Percentiles rank a stretch among this genome's conserved stretches.
Evolutionary conservation across 2,113 vertebrate genomes (phyloP).

Genomic region (Parotia lawesii): DNA sequence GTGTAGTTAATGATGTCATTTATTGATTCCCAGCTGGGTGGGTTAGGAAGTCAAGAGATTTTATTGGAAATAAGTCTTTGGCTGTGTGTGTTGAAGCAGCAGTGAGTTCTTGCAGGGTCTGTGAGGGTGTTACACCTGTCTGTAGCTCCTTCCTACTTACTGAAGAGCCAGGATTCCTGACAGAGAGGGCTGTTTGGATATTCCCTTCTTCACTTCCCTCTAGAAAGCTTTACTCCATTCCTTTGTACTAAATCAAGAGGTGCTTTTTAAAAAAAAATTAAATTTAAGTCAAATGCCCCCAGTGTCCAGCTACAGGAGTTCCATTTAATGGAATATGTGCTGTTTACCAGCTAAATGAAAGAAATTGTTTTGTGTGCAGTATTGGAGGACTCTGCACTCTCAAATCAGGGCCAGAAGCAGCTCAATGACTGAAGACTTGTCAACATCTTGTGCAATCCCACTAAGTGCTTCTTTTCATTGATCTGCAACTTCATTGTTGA

Average conservation of each 20-base stretch:
- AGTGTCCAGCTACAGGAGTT: not conserved
- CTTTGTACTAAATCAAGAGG: not conserved
- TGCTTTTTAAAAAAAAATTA: not conserved
- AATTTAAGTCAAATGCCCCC: not conserved
- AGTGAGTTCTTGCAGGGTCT: not conserved
- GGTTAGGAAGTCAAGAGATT: conserved; percentile 12
- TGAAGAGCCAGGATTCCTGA: not conserved
- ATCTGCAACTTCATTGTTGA: conserved; percentile 28
- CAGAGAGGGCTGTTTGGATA: not conserved
- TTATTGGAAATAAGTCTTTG: not conserved
- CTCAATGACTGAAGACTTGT: conserved; percentile 27
- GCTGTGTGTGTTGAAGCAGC: not conserved
- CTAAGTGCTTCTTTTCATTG: conserved; percentile 39
- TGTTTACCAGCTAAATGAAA: conserved; percentile 1
- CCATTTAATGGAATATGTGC: not conserved
- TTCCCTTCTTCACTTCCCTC: not conserved
- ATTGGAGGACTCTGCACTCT: not conserved
- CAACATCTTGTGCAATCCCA: conserved; percentile 31
- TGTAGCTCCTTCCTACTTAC: not conserved
- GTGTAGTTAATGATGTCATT: not conserved
- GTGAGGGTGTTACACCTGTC: not conserved
- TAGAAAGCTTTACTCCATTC: not conserved
- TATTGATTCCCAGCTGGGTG: not conserved
- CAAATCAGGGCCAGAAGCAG: conserved; percentile 28
- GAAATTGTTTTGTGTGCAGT: not conserved